Evolutionary conservation across 2,797 vertebrate species (phyloP).

Genomic region (Vultur gryphus): DNA sequence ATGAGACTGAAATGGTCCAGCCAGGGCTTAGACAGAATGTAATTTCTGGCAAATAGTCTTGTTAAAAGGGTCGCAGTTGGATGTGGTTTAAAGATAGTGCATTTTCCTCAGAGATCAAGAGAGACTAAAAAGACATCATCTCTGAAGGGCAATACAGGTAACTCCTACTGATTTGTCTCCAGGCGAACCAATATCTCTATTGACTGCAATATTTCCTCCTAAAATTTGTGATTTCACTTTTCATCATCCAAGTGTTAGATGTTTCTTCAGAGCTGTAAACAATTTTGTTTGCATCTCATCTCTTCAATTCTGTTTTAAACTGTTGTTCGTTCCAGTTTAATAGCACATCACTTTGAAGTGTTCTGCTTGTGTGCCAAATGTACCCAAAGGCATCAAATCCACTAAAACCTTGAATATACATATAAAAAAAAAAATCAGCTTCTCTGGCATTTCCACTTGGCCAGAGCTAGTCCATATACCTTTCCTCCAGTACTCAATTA

Average conservation of each 20-base stretch:
- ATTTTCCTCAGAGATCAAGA: neutral
- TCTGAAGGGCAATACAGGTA: neutral
- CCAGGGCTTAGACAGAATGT: neutral
- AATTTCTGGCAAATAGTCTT: neutral
- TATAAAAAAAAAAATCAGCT: neutral
- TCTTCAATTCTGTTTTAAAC: neutral
- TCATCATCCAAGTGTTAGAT: neutral
- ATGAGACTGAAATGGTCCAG: neutral
- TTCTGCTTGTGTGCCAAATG: neutral
- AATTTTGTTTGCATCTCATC: neutral
- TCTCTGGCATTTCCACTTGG: neutral
- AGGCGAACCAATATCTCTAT: neutral
- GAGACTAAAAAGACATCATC: neutral
- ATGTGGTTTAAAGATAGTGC: neutral
- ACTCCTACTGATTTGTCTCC: neutral
- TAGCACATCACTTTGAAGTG: neutral
- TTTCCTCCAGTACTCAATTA: neutral
- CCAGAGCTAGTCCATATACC: neutral
- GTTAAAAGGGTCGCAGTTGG: neutral
- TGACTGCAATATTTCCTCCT: neutral
- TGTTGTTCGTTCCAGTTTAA: neutral
- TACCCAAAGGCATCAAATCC: neutral
- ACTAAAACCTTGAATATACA: neutral
- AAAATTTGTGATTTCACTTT: neutral
- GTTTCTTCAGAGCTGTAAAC: neutral